phyloP scores from a whole-genome alignment of 2,113 vertebrate species.

The Leptobrachium ailaonicum region DNA sequence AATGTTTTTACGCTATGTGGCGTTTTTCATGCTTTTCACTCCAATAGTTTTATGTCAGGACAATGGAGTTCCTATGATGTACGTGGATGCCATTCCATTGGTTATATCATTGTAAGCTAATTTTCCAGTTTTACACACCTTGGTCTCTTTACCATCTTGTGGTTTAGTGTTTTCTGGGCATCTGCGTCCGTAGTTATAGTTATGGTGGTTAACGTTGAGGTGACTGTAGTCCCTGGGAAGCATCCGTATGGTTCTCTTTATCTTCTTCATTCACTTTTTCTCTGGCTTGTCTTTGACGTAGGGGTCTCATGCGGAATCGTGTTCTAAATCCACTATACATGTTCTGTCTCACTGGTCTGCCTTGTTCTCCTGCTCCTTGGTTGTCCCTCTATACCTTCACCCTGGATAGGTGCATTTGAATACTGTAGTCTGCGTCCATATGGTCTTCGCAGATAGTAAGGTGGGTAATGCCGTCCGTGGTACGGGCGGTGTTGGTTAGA shows the following conservation, averaged over 20 bases:
- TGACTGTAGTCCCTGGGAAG: conserved; percentile 89
- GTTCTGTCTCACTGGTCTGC: conserved; percentile 94
- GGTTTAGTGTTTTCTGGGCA: conserved; percentile 73
- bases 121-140: too few relatives aligned
- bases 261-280: conserved; percentile 91
- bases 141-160: conserved; percentile 88
- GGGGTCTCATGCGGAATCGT: conserved; percentile 92
- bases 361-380: conserved; percentile 93
- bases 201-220: conserved; percentile 91
- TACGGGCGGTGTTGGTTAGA: too few relatives aligned
- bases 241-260: conserved; percentile 94
- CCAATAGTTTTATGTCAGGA: too few relatives aligned
- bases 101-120: too few relatives aligned
- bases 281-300: conserved; percentile 90
- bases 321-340: conserved; percentile 96
- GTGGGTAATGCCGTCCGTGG: too few relatives aligned
- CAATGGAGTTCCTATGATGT: too few relatives aligned
- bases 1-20: too few relatives aligned
- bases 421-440: too few relatives aligned
- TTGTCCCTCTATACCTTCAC: conserved; percentile 63
- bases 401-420: too few relatives aligned
- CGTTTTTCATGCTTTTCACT: too few relatives aligned
- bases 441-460: too few relatives aligned
- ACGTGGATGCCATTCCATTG: too few relatives aligned
- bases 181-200: conserved; percentile 91